phyloP scores from a whole-genome alignment of 2,797 vertebrate genomes.

The Hirundo rustica region DNA sequence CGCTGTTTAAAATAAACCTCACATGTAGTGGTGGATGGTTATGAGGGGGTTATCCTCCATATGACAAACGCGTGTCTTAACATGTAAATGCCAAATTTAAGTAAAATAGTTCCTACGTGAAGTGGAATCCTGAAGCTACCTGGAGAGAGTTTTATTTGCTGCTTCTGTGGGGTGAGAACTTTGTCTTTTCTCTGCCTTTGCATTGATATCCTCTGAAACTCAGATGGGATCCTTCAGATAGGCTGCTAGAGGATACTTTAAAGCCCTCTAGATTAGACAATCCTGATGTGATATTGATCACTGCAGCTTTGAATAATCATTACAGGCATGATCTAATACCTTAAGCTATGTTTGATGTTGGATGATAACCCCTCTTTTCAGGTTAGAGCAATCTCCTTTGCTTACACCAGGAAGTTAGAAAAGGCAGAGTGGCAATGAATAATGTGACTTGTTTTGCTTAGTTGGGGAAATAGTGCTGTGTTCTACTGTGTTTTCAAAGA shows the following conservation, averaged over 20 bases:
- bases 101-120: neutral
- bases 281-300: neutral
- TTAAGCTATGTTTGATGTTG: neutral
- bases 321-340: neutral
- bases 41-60: neutral
- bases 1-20: rapidly evolving
- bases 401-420: neutral
- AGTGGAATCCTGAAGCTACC: neutral
- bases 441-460: neutral
- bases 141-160: neutral
- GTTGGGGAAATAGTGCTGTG: neutral
- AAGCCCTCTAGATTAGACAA: neutral
- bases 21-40: neutral
- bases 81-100: neutral
- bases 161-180: rapidly evolving
- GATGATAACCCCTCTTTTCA: neutral
- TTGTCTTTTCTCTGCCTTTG: neutral
- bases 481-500: neutral
- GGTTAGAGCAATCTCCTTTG: neutral
- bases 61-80: neutral
- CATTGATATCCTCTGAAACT: neutral
- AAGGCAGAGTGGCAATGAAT: neutral
- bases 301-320: neutral
- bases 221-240: neutral
- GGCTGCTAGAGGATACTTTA: neutral